Base-by-base conservation (phyloP, 2,113 vertebrate genomes). In the Brienomyrus brachyistius region DNA sequence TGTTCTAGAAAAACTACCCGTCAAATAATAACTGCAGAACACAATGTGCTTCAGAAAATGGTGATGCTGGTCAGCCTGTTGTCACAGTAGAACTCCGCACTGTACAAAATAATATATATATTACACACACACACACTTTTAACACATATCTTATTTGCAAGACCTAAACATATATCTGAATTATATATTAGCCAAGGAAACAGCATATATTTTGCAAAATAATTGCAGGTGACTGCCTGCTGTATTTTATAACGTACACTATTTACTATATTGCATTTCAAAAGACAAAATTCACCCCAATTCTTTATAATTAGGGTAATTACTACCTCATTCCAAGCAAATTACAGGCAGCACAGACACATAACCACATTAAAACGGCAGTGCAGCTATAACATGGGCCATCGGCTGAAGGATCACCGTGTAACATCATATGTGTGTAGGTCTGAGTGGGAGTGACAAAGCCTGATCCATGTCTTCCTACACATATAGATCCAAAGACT, bases 351-450 rank as follows among this genome's bases (percentile, higher is more conserved):
- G 21, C 6, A 45, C 45, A 85, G 82, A 50, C 27, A 80, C 17
- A 31, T 59, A 48, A 47, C 89, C 80, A 89, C 89, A 62, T 84
- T 59, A 89, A 62, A 89, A n/a, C 31, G 9, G 27, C 21, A 27
- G 51, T 23, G 31, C 51, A 51, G 21, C 15, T 52, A 19, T 27
- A 80, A 3, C 74, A 19, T 56, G 51, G 51, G 74, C 2, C 35
- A 80, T 48, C 4, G 27, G 45, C 52, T 51, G 21, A 21, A 89
- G 48, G 51, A 50, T 80, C 19, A 17, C 66, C 17, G 31, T 43
- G 43, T 56, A 89, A 31, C 31, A 51, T 48, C 77, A 7, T 52
- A 23, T 43, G 35, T 62, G 40, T 19, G 48, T 59, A 43, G 35
- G 52, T 21, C 2, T 15, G 89, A 47, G 52, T 27, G 80, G 51